A percentile compares a stretch with the other conserved stretches of the same genome.
Evolutionary conservation across 2,113 vertebrate genomes (phyloP).

Genomic region (Phalacrocorax pelagicus): DNA sequence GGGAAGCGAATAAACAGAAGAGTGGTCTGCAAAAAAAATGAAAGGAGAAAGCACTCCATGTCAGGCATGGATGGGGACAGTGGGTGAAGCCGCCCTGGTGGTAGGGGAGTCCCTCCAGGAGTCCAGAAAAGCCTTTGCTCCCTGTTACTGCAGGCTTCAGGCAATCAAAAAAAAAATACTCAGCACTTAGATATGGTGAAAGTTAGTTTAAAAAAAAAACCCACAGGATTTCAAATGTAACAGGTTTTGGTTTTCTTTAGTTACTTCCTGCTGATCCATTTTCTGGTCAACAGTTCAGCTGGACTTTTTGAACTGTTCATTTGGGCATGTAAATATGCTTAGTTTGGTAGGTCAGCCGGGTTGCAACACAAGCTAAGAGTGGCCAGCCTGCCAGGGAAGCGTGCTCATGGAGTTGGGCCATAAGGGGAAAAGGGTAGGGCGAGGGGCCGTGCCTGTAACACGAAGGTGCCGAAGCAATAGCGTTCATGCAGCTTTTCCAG

Average conservation of each 20-base stretch:
- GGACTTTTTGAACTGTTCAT: not conserved
- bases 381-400: not conserved
- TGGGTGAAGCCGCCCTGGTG: accelerated
- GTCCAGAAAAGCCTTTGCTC: not conserved
- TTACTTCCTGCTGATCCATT: not conserved
- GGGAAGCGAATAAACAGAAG: not conserved
- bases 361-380: not conserved
- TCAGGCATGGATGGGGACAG: accelerated
- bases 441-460: accelerated
- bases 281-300: not conserved
- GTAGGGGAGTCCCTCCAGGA: not conserved
- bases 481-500: not conserved
- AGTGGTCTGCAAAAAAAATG: not conserved
- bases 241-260: not conserved
- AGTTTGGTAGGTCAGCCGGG: not conserved
- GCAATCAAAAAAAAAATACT: accelerated
- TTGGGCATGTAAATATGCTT: not conserved
- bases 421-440: accelerated
- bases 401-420: accelerated
- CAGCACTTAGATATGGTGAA: not conserved
- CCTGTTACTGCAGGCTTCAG: accelerated
- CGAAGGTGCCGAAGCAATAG: not conserved
- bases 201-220: not conserved
- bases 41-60: accelerated
- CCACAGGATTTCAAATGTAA: not conserved